A percentile compares a stretch with the other conserved stretches of the same genome.
These are phyloP conservation scores for Yponomeuta cagnagella DNA, from an alignment of 2,888 invertebrate genomes.

Conservation along the genomic window DNA sequence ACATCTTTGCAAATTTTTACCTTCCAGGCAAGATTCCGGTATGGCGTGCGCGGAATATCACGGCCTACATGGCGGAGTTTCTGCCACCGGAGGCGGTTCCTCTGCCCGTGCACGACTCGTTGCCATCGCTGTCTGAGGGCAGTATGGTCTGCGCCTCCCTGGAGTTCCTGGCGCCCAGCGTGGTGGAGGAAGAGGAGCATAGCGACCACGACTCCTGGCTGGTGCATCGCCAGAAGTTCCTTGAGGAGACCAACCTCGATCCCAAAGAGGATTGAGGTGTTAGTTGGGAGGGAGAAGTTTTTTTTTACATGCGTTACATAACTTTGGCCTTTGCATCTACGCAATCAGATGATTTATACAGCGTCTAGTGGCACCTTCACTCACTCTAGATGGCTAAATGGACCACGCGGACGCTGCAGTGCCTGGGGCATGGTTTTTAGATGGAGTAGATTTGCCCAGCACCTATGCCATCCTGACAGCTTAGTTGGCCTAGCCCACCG, in stretches of 20 bases:
- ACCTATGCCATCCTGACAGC: no score
- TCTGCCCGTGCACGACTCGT: conserved; percentile 78
- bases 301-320: background rate
- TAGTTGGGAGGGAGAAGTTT: background rate
- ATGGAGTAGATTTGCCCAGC: no score
- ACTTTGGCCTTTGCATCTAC: no score
- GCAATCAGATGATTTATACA: no score
- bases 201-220: conserved; percentile 64
- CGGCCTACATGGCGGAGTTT: conserved; percentile 80
- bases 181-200: conserved; percentile 50
- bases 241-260: conserved; percentile 52
- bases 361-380: no score
- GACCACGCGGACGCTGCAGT: no score
- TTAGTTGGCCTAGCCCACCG: no score
- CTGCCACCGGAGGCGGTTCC: conserved; percentile 82
- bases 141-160: conserved; percentile 56
- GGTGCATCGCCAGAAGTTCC: conserved; percentile 56
- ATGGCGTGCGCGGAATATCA: conserved; percentile 83
- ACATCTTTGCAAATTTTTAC: no score
- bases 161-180: conserved; percentile 54
- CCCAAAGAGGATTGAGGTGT: conserved; percentile 14
- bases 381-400: no score
- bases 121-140: conserved; percentile 66
- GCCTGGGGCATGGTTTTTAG: no score
- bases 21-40: conserved; percentile 64